Evolutionary conservation across 2,888 invertebrate genomes (phyloP), one percentile per base, ranked within the genome.

Genomic region (Hyposoter dolosus): DNA sequence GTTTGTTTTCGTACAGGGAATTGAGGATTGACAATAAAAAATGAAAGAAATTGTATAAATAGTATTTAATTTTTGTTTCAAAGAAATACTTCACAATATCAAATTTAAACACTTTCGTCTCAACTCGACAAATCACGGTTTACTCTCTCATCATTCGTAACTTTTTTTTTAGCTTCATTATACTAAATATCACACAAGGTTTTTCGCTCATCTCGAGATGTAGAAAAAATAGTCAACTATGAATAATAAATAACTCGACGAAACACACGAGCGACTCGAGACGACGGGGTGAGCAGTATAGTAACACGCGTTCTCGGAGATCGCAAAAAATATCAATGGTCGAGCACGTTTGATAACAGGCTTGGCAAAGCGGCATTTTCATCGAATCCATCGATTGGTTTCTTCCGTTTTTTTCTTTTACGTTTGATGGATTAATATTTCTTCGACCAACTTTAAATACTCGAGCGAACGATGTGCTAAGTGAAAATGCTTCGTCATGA

Each of bases 131-230:
- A 77, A 81, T 78, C 75, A 82, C 69, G 68, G 66, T 83, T 78
- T 69, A 74, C 63, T 83, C 82, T 89, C 82, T 82, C 17, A 40
- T 83, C 82, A 83, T 76, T 87, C 83, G 77, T 85, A 88, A 89
- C 66, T 77, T 23, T 80, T 83, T 75, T 63, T 50, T 45, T 69
- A 68, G 68, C 43, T 69, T 80, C 56, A 83, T 83, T 86, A 82
- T 89, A 89, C 91, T 92, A 92, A 92, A 90, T 92, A 93, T 92
- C 93, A 92, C 92, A 91, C 92, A 91, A 88, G 89, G 88, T 89
- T 88, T 83, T 66, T 53, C 86, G 83, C 86, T 83, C 81, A 43
- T 81, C 83, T 83, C 76, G 65, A 83, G 66, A 83, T 69, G 77
- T 69, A 83, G 81, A 60, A 81, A 53, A 71, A 45, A 78, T 69